Evolutionary conservation across 2,113 vertebrate genomes (phyloP).

Genomic region (Recurvirostra avosetta): DNA sequence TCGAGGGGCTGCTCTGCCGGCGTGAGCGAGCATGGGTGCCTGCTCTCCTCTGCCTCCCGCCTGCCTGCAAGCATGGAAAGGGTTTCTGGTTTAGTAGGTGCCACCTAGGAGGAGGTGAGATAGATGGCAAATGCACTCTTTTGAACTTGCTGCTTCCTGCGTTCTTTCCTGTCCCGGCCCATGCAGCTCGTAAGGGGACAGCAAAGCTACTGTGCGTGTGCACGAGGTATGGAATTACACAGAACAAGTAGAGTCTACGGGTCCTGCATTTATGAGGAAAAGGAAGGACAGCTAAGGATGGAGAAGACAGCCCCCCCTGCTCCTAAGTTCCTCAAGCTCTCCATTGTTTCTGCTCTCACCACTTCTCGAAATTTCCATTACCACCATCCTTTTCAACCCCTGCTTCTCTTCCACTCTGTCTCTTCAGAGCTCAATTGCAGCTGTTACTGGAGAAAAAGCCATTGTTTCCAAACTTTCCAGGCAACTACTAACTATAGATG

Average conservation of each 20-base stretch:
- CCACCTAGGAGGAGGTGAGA: neutral
- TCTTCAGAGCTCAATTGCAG: too few species aligned
- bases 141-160: neutral
- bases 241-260: fast-evolving
- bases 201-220: neutral
- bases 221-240: neutral
- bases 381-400: neutral
- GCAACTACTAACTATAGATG: neutral
- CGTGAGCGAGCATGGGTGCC: fast-evolving
- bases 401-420: too few species aligned
- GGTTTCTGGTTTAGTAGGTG: neutral
- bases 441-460: neutral
- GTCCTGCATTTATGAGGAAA: neutral
- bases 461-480: neutral
- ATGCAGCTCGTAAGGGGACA: neutral
- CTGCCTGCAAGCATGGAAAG: neutral
- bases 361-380: neutral
- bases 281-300: neutral
- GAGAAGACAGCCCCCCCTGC: neutral
- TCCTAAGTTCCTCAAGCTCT: neutral
- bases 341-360: neutral
- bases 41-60: neutral
- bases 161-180: neutral
- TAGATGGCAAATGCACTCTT: neutral
- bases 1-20: neutral